Conservation (phyloP, 2,113 vertebrate genomes). For the Eretmodus cyanostictus region DNA sequence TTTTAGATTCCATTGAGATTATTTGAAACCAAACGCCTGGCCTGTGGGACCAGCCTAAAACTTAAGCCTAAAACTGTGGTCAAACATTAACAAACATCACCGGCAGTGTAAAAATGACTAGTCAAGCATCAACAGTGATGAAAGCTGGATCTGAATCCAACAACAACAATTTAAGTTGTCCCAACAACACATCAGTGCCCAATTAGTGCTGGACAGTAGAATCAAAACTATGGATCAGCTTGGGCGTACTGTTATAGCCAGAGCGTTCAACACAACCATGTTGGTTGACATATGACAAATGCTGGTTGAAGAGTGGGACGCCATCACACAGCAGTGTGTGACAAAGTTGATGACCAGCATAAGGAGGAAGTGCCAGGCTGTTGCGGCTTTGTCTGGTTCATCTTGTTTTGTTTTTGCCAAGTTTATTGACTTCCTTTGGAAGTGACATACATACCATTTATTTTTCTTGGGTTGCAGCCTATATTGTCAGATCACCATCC, state of each 20-base stretch:
- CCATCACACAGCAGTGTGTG: neutral
- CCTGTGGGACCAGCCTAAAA: neutral
- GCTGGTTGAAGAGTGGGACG: neutral
- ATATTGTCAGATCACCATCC: neutral
- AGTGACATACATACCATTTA: neutral
- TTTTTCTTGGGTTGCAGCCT: neutral
- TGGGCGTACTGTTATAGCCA: neutral
- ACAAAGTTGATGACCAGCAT: neutral
- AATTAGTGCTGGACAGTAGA: neutral
- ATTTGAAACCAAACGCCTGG: neutral
- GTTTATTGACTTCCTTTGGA: neutral
- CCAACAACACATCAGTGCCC: neutral
- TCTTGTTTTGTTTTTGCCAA: neutral
- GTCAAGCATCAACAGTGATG: neutral
- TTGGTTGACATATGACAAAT: neutral
- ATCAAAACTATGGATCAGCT: neutral
- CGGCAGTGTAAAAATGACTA: neutral
- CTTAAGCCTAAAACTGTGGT: neutral
- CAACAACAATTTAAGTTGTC: neutral
- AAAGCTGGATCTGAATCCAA: neutral
- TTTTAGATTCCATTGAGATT: neutral
- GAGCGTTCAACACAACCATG: fast-evolving
- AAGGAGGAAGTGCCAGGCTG: neutral
- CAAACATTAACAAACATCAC: neutral
- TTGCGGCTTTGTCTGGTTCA: neutral